Evolutionary conservation across 2,888 invertebrate species (phyloP).

Genomic region (Acanthosepion pharaonis): DNA sequence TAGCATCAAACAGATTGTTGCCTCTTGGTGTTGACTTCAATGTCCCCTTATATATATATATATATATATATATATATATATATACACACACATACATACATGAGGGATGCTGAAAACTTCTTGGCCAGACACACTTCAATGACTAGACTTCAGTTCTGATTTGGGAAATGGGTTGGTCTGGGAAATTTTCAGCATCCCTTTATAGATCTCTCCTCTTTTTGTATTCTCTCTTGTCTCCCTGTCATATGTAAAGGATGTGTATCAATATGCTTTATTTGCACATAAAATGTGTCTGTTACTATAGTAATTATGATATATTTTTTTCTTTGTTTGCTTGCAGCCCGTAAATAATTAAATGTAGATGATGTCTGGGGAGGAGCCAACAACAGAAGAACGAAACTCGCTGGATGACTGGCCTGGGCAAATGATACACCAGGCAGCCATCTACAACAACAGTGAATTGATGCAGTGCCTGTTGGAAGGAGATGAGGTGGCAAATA

Average conservation of each 20-base stretch:
- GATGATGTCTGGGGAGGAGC: not conserved
- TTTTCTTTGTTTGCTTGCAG: not conserved
- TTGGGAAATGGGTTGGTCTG: too few species aligned
- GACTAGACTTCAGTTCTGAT: too few species aligned
- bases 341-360: not conserved
- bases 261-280: not conserved
- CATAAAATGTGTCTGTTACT: not conserved
- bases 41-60: too few species aligned
- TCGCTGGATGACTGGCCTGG: slow-evolving; percentile 62
- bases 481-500: slow-evolving; percentile 64
- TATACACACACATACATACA: too few species aligned
- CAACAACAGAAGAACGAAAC: not conserved
- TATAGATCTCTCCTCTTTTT: not conserved
- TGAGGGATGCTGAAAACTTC: too few species aligned
- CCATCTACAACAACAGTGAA: slow-evolving; percentile 70
- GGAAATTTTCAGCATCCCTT: too few species aligned
- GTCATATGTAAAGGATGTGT: too few species aligned
- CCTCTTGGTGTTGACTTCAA: too few species aligned
- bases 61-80: too few species aligned
- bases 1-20: too few species aligned
- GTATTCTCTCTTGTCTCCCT: not conserved
- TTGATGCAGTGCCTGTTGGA: slow-evolving; percentile 67
- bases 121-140: too few species aligned
- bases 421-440: slow-evolving; percentile 69
- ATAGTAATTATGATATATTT: not conserved